phyloP scores from a whole-genome alignment of 2,113 vertebrate genomes.

The Hippocampus abdominalis region DNA sequence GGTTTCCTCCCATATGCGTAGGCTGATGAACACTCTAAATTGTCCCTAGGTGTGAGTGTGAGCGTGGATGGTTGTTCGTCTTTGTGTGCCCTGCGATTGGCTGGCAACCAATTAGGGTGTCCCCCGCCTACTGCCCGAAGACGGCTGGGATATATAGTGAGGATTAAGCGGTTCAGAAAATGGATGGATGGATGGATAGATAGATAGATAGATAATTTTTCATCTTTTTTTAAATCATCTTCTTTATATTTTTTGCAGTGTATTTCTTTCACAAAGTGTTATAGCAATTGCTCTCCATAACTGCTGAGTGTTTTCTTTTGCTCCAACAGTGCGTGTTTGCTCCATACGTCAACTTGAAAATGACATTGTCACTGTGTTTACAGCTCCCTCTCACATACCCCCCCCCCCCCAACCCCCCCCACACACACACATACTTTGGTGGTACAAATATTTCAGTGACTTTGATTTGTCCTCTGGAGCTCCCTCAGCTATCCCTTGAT shows the following conservation, averaged over 20 bases:
- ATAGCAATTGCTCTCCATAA: slow-evolving; percentile 7
- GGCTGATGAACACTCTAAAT: too few relatives aligned
- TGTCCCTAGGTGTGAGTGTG: too few relatives aligned
- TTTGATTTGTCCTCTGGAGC: slow-evolving; percentile 47
- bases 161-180: too few relatives aligned
- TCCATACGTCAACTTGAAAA: slow-evolving; percentile 16
- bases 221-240: too few relatives aligned
- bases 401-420: not conserved
- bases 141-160: too few relatives aligned
- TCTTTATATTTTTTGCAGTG: not conserved
- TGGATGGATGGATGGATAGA: too few relatives aligned
- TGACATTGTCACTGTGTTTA: slow-evolving; percentile 19
- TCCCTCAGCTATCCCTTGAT: slow-evolving; percentile 19
- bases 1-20: too few relatives aligned
- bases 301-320: slow-evolving; percentile 16
- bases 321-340: slow-evolving; percentile 8
- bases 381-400: not conserved
- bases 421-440: slow-evolving; percentile 11
- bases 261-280: slow-evolving; percentile 9
- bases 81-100: too few relatives aligned
- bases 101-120: too few relatives aligned
- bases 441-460: slow-evolving; percentile 39
- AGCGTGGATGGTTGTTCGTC: too few relatives aligned
- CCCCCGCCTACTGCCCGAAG: too few relatives aligned
- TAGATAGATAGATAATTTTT: too few relatives aligned